Conservation (phyloP, 2,888 invertebrate genomes). For the Plemyria rubiginata region DNA sequence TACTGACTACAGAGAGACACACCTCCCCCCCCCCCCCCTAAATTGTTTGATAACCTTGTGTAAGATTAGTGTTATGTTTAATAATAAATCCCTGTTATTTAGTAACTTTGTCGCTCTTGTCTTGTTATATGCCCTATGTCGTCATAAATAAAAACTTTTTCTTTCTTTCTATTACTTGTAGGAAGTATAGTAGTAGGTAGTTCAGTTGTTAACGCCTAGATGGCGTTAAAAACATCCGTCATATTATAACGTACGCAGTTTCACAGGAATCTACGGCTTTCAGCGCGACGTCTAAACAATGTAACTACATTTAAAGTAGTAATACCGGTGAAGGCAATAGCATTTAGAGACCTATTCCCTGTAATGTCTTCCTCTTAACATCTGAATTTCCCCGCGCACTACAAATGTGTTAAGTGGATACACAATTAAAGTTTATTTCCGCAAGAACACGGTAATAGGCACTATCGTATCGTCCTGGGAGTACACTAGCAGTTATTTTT, state of each 20-base stretch:
- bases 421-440: not conserved
- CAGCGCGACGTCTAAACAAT: not conserved
- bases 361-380: not conserved
- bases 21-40: no score
- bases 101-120: no score
- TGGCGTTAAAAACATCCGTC: not conserved
- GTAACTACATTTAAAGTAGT: not conserved
- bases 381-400: not conserved
- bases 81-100: no score
- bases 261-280: not conserved
- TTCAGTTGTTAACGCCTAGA: no score
- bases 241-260: constrained; percentile 7
- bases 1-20: no score
- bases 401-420: not conserved
- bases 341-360: not conserved
- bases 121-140: no score
- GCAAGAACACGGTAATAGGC: not conserved
- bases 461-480: not conserved
- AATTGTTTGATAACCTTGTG: no score
- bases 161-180: no score
- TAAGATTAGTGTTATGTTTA: no score
- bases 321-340: not conserved
- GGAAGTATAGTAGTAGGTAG: no score
- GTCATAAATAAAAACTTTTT: no score
- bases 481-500: not conserved